Evolutionary conservation across 2,797 vertebrate genomes (phyloP).

Genomic region (Diplodus sargus): DNA sequence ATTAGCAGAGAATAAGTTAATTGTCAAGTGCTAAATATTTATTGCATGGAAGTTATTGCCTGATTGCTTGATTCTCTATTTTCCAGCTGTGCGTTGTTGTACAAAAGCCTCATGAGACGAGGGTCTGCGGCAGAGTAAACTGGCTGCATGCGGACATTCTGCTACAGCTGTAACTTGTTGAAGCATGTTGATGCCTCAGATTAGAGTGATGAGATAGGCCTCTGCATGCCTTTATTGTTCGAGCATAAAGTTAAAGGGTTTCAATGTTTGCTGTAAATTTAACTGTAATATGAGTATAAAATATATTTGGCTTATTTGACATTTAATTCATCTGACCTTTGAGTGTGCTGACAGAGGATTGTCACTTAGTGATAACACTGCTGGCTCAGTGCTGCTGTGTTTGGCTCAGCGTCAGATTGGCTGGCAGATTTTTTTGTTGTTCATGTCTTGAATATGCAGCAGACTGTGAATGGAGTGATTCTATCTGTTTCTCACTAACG

Average conservation of each 20-base stretch:
- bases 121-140: conserved; percentile 8
- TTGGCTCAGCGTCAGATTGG: conserved; percentile 25
- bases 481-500: conserved; percentile 49
- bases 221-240: conserved; percentile 6
- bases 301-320: background rate
- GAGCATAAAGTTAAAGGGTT: conserved; percentile 2
- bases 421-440: conserved; percentile 40
- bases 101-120: conserved; percentile 1
- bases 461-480: conserved; percentile 61
- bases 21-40: background rate
- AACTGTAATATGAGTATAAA: background rate
- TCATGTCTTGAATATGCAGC: conserved; percentile 52
- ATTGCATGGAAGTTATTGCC: background rate
- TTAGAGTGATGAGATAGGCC: conserved; percentile 21
- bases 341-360: conserved; percentile 3
- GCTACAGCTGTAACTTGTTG: conserved; percentile 38
- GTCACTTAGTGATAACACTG: conserved; percentile 15
- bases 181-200: conserved; percentile 40
- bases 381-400: conserved; percentile 15
- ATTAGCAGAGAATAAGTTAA: background rate
- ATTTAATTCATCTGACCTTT: conserved; percentile 15
- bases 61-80: background rate
- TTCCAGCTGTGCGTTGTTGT: conserved; percentile 14
- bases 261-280: conserved; percentile 10
- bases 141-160: conserved; percentile 14